Base-by-base conservation (phyloP, 2,888 invertebrate species). In the Volucella inanis region DNA sequence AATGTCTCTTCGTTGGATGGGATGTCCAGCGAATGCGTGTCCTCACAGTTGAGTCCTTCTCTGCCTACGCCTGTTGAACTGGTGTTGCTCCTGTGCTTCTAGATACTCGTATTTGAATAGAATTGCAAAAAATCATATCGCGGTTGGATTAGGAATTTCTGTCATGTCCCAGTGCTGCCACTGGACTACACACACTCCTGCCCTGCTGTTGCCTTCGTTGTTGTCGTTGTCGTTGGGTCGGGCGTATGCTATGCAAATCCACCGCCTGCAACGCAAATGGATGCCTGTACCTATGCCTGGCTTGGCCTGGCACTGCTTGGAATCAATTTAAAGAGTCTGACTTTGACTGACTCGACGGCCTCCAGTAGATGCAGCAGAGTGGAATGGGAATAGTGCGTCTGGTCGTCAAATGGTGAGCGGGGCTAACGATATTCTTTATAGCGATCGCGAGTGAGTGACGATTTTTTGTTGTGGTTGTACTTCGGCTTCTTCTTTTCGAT, bases 61-160 rank as follows among this genome's bases (percentile, higher is more conserved):
- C 64, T 49, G 11, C 22, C 65, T 50, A 15, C 12, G 8, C 14
- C 10, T 8, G 15, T 15, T 10, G 55, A 8, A 22, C n/a, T 22
- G 55, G 3, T 18, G 14, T 22, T 14, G 14, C 47, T 50, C 65
- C 65, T 54, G 72, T 72, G 76, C 72, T 76, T 80, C 71, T 85
- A 67, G 76, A 81, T 81, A 77, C 47, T 31, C 31, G 31, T 4
- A 31, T 31, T 31, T 31, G 31, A 31, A 31, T 31, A 85, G 67
- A 68, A 76, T 45, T 76, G 85, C 81, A 64, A 81, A 79, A 64
- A 68, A 85, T 85, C 81, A 85, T 85, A 81, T 81, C 76, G 68
- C 67, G 81, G 81, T 85, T 76, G 76, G 81, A 85, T 85, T 85
- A 85, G 81, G 85, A 85, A 85, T 85, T 85, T 85, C 81, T 85